These are phyloP conservation scores for Actias luna DNA, from an alignment of 2,888 invertebrate species.

Conservation along the genomic window DNA sequence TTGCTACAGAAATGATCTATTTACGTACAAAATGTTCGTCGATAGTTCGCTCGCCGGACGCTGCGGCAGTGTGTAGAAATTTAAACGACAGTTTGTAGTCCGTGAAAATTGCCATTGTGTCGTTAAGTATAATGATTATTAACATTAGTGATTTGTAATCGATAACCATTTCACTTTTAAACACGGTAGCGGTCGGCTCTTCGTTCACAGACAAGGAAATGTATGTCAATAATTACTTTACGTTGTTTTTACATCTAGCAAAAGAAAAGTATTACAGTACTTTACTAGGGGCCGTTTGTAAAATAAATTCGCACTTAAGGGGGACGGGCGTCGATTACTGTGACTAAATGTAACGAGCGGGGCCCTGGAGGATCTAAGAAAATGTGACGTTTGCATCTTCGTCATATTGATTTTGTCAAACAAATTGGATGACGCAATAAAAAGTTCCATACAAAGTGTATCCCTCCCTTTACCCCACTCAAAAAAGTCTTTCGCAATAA, in stretches of 20 bases:
- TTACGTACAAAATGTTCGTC: background rate
- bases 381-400: too few species aligned
- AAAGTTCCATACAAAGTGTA: too few species aligned
- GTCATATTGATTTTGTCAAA: too few species aligned
- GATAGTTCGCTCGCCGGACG: slow-evolving; percentile 19
- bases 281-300: background rate
- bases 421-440: too few species aligned
- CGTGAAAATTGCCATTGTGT: slow-evolving; percentile 57
- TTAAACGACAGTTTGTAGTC: slow-evolving; percentile 40
- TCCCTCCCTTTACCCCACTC: too few species aligned
- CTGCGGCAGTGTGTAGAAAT: slow-evolving; percentile 36
- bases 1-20: too few species aligned
- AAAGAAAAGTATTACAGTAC: too few species aligned
- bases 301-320: too few species aligned
- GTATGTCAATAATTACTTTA: background rate
- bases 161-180: slow-evolving; percentile 3
- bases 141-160: slow-evolving; percentile 38
- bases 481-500: too few species aligned
- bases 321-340: too few species aligned
- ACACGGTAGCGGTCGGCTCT: slow-evolving; percentile 18
- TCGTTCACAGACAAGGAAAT: slow-evolving; percentile 9
- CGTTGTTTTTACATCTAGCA: background rate
- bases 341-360: too few species aligned
- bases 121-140: slow-evolving; percentile 43
- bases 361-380: too few species aligned